Base-by-base conservation (phyloP, 2,797 vertebrate species). In the Syncerus caffer region DNA sequence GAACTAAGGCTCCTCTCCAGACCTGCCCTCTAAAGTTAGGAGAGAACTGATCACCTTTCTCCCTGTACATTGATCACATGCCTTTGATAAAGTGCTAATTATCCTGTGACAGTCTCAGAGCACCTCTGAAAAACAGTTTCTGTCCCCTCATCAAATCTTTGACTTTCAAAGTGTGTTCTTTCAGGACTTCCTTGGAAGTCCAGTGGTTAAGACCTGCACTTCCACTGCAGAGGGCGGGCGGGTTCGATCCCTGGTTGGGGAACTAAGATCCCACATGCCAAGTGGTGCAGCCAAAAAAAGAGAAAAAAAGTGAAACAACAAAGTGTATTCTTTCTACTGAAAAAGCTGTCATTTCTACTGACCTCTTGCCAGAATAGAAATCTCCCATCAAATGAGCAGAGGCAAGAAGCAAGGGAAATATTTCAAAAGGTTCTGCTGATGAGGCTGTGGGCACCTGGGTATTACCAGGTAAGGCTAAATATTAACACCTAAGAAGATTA, bases 401-500 rank as follows among this genome's bases (percentile, higher is more conserved):
- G 10, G 29, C 23, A 74, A 80, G 42, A 55, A 90, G 23, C n/a
- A 78, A 67, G 16, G 55, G 53, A 91, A 96, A 80, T 3, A 15
- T 85, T 96, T 93, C 23, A 79, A 60, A 95, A 74, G 14, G 47
- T 57, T 93, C 85, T 88, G n/a, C 62, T 42, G 53, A n/a, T n/a
- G 15, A 80, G 74, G 23, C 47, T 64, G 21, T 74, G 21, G 58
- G 29, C 62, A 86, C 42, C 62, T 64, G 47, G 10, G 53, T 42
- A 80, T 55, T 14, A 57, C 27, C 38, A 76, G 74, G 34, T 31
- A 86, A 94, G 14, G 87, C 97, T 97, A 97, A 96, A 96, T 90
- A 95, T 96, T 90, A 94, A 95, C 92, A 95, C n/a, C 42, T 95
- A 97, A 97, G 96, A 96, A 84, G 96, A 97, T 98, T 95, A 97